Percentiles rank a stretch among this genome's conserved stretches.
Conservation (phyloP, 2,797 vertebrate species). For the Eulemur rubriventer region DNA sequence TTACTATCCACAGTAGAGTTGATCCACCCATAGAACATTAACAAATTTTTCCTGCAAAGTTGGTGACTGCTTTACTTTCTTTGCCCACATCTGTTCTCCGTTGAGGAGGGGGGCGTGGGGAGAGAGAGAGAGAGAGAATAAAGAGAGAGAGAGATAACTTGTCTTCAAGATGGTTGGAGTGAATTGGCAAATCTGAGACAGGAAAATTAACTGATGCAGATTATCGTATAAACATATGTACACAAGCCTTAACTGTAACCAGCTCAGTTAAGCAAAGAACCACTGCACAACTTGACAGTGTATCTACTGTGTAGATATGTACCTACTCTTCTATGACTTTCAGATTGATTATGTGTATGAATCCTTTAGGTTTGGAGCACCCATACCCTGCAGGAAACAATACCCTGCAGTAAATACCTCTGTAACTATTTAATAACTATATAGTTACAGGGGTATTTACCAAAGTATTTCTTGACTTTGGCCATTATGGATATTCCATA, state of each 20-base stretch:
- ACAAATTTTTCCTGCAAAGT: not conserved
- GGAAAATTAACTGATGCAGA: not conserved
- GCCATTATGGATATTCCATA: not conserved
- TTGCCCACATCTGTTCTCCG: not conserved
- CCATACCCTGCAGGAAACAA: not conserved
- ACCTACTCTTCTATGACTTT: not conserved
- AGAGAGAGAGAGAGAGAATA: not conserved
- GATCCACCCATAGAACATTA: not conserved
- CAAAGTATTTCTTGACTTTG: not conserved
- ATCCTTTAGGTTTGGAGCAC: not conserved
- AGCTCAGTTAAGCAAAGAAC: not conserved
- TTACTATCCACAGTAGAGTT: not conserved
- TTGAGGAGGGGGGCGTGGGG: too few species aligned
- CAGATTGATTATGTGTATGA: not conserved
- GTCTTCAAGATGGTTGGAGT: not conserved
- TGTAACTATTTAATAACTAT: not conserved
- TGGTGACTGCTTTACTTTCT: not conserved
- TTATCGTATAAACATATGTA: not conserved
- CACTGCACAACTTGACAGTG: not conserved
- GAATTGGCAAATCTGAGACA: slow-evolving; percentile 1
- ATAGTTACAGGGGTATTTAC: not conserved
- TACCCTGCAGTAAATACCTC: not conserved
- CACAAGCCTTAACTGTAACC: not conserved
- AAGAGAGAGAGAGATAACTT: not conserved
- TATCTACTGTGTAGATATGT: not conserved